A percentile compares a stretch with the other conserved stretches of the same genome.
Evolutionary conservation across 2,888 invertebrate genomes (phyloP).

Genomic region (Anaspis maculata): DNA sequence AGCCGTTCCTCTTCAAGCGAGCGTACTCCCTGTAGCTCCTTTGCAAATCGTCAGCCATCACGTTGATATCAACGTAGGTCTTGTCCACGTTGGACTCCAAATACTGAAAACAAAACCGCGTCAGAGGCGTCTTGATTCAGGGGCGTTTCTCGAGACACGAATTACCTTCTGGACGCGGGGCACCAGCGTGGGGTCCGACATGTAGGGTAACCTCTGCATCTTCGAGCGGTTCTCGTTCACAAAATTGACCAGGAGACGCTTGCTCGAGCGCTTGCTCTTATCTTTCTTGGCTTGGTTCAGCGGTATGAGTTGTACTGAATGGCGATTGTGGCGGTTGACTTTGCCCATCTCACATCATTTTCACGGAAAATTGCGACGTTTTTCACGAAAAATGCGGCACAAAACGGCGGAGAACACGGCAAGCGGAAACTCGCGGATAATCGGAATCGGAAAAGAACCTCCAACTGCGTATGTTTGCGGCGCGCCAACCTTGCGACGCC

Average conservation of each 20-base stretch:
- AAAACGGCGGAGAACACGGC: no score
- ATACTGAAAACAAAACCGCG: slow-evolving; percentile 47
- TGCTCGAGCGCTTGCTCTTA: no score
- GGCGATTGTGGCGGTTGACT: no score
- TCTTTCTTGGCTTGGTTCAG: slow-evolving; percentile 15
- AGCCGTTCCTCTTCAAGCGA: slow-evolving; percentile 71
- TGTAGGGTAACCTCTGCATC: slow-evolving; percentile 31
- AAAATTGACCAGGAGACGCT: no score
- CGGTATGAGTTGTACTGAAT: slow-evolving; percentile 21
- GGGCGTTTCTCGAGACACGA: background rate
- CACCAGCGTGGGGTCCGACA: slow-evolving; percentile 43
- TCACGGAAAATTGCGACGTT: no score
- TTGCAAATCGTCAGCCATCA: slow-evolving; percentile 75
- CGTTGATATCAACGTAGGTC: slow-evolving; percentile 72
- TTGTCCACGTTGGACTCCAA: slow-evolving; percentile 73
- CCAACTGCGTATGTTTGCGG: no score
- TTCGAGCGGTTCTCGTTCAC: no score
- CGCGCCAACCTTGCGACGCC: no score
- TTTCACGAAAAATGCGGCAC: no score
- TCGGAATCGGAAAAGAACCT: no score
- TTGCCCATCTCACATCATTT: no score
- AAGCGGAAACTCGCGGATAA: no score
- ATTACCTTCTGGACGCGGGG: slow-evolving; percentile 47
- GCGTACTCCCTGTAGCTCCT: slow-evolving; percentile 69
- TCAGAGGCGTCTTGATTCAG: background rate